phyloP scores from a whole-genome alignment of 1,140 invertebrate species.

The Plectus sambesii region DNA sequence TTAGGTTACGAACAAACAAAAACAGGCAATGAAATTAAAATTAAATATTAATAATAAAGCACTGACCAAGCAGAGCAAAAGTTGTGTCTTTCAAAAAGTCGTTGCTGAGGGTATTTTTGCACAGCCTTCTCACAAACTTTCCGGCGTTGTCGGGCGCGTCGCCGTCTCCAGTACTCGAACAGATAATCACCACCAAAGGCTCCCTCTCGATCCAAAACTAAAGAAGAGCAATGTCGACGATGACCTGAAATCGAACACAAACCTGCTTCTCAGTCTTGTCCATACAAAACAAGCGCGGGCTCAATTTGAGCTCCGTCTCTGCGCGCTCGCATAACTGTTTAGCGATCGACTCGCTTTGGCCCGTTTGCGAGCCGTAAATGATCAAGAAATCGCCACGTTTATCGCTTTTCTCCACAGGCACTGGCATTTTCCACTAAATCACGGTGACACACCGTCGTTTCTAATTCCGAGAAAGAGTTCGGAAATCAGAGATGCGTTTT shows the following conservation, averaged over 20 bases:
- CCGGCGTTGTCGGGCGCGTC: constrained; percentile 25
- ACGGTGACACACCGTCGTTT: too few species aligned
- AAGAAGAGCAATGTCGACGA: constrained; percentile 9
- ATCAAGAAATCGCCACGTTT: constrained; percentile 17
- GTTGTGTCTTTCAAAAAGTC: constrained; percentile 15
- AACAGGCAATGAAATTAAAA: too few species aligned
- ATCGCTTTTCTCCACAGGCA: constrained; percentile 1
- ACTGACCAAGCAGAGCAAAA: constrained; percentile 19
- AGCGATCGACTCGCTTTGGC: constrained; percentile 27
- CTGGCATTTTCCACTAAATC: too few species aligned
- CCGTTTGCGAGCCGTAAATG: constrained; percentile 28
- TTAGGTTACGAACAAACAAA: too few species aligned
- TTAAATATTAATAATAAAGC: too few species aligned
- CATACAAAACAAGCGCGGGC: constrained; percentile 11
- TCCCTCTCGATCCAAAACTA: constrained; percentile 25
- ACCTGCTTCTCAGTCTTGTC: constrained; percentile 28
- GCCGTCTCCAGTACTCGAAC: constrained; percentile 28
- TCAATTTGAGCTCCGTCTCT: constrained; percentile 11
- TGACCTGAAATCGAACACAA: background rate
- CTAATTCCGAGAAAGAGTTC: too few species aligned
- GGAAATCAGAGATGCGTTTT: too few species aligned
- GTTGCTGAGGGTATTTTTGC: constrained; percentile 4
- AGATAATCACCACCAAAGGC: constrained; percentile 19
- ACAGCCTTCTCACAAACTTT: constrained; percentile 20
- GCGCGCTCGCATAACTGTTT: constrained; percentile 20